A percentile compares a stretch with the other conserved stretches of the same genome.
Conservation (phyloP, 2,113 vertebrate species). For the Ammodytes dubius region DNA sequence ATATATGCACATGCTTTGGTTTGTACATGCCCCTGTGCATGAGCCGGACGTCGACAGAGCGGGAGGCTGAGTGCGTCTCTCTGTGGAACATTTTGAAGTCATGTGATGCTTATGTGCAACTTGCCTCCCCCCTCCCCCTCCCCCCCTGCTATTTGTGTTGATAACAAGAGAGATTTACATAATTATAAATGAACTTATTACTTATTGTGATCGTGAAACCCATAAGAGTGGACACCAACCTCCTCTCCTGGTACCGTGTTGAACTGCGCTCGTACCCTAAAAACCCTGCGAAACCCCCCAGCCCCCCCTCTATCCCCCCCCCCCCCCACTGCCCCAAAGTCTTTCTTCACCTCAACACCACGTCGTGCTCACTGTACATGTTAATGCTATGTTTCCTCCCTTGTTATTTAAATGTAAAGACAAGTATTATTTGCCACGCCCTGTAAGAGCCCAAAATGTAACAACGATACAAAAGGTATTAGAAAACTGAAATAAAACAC, state of each 20-base stretch:
- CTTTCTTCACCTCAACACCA: constrained; percentile 40
- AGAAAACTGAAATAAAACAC: too few species aligned
- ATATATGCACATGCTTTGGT: constrained; percentile 66
- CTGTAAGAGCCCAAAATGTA: background rate
- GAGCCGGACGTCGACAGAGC: constrained; percentile 50
- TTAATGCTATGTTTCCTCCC: constrained; percentile 61
- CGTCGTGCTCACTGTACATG: constrained; percentile 73
- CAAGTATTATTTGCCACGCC: constrained; percentile 53
- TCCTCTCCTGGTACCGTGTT: constrained; percentile 73
- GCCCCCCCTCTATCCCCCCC: too few species aligned
- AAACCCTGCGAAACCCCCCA: constrained; percentile 16
- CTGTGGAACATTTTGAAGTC: constrained; percentile 58
- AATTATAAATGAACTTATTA: constrained; percentile 77
- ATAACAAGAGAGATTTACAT: constrained; percentile 77
- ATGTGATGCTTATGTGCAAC: constrained; percentile 73
- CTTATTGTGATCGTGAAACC: constrained; percentile 81
- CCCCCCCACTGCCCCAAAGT: constrained; percentile 16
- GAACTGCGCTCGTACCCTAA: constrained; percentile 69
- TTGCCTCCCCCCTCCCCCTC: constrained; percentile 42
- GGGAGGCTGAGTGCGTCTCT: constrained; percentile 47
- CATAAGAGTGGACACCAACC: constrained; percentile 75
- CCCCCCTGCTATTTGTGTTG: constrained; percentile 72
- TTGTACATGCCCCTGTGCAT: constrained; percentile 63
- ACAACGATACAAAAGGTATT: too few species aligned
- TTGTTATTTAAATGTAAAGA: constrained; percentile 66